Base-by-base conservation (phyloP, 64 coral and sea anemone genomes). In the Actinia equina region DNA sequence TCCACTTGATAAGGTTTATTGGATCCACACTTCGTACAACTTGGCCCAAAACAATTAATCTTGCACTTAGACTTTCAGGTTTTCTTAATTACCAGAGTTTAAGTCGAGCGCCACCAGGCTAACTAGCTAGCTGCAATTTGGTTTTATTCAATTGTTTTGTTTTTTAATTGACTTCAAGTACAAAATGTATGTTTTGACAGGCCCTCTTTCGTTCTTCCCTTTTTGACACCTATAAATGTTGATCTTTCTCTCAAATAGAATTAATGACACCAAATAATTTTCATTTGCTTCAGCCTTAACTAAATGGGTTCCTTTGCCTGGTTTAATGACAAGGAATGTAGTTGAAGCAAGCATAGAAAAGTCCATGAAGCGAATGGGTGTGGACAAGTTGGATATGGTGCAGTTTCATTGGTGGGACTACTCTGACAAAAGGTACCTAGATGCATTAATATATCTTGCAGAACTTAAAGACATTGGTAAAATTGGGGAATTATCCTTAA, bases 381-480 rank as follows among this genome's bases (percentile, higher is more conserved):
- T 97, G 16, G 88, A 93, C n/a, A 92, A 93, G 52, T 65, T 97
- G 58, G 94, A 97, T 65, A 93, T 97, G 94, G 63, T 97, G 4
- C 94, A 97, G 54, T 97, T 97, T 74, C 94, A 97, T 52, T 97
- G 94, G 94, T 97, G 94, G 94, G 94, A 97, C 54, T 97, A 93
- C 82, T 88, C 94, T 79, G 94, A 97, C 18, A 85, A 85, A 44
- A 90, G 94, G 52, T 97, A 97, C 59, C 71, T 97, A 58, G 91
- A 97, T 82, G 94, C 91, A 30, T 87, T 97, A 59, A 27, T 51
- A n/a, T 88, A 93, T 85, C 88, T 97, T 71, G 86, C 80, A 70
- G 94, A 97, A 80, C 81, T 97, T 18, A 88, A 89, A 86, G 61
- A 80, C 16, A 71, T 93, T n/a, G 91, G 91, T 26, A 90, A 85